phyloP scores from a whole-genome alignment of 2,113 vertebrate genomes.

The Noctilio leporinus region DNA sequence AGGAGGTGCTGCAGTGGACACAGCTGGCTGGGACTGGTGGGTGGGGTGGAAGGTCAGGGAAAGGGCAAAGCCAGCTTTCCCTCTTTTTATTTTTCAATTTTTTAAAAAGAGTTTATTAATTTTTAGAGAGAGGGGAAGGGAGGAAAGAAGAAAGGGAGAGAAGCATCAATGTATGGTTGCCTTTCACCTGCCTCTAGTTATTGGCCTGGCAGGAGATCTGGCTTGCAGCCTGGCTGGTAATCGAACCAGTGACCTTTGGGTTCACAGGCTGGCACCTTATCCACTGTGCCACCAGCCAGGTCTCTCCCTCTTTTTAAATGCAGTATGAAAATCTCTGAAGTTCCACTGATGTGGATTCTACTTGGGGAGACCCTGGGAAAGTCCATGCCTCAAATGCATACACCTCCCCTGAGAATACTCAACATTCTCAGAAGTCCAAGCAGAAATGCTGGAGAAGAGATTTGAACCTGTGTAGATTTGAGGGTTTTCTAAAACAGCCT shows the following conservation, averaged over 20 bases:
- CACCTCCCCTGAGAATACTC: background rate
- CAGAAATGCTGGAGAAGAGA: background rate
- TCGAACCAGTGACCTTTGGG: no score
- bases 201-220: no score
- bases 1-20: constrained; percentile 1
- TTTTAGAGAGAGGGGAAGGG: no score
- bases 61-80: background rate
- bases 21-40: background rate
- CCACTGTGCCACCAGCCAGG: no score
- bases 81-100: no score
- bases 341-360: background rate
- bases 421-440: background rate
- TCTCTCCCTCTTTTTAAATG: background rate
- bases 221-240: no score
- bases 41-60: background rate
- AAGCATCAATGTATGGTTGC: no score
- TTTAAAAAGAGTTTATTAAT: no score
- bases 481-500: background rate
- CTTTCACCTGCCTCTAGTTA: no score
- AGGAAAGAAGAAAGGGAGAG: no score
- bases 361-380: background rate
- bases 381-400: background rate
- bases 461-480: background rate
- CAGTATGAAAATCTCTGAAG: background rate
- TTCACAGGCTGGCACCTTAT: no score